phyloP scores from a whole-genome alignment of 2,888 invertebrate genomes.

The Zele albiditarsus region DNA sequence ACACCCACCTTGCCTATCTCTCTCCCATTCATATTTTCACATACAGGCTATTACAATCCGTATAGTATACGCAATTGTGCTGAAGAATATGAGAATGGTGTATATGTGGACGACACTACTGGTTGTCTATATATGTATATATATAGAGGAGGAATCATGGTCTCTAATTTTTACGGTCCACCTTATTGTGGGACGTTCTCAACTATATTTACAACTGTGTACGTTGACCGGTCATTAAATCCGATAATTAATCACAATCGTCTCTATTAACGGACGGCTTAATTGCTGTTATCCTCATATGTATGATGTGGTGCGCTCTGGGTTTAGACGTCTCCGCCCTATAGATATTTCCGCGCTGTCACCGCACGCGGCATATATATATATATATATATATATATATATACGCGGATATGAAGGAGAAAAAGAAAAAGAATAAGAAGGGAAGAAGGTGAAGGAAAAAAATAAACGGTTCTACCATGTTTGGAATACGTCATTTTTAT shows the following conservation, averaged over 20 bases:
- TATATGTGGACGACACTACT: constrained; percentile 5
- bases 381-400: not conserved
- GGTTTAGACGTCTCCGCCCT: not conserved
- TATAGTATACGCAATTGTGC: not conserved
- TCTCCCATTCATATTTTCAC: constrained; percentile 6
- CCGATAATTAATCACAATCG: constrained; percentile 72
- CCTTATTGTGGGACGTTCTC: constrained; percentile 46
- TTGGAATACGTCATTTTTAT: too few relatives aligned
- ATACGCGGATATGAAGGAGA: constrained; percentile 13
- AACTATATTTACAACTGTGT: constrained; percentile 68
- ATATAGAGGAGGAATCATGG: constrained; percentile 63
- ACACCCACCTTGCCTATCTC: constrained; percentile 8
- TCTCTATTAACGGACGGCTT: constrained; percentile 70
- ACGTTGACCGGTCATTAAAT: constrained; percentile 69
- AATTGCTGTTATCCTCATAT: constrained; percentile 69
- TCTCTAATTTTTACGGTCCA: constrained; percentile 71
- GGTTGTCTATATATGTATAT: constrained; percentile 6
- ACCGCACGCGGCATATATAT: constrained; percentile 1
- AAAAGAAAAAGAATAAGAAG: constrained; percentile 17
- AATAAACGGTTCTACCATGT: too few relatives aligned
- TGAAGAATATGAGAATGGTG: constrained; percentile 7
- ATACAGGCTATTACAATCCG: not conserved
- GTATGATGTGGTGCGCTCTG: constrained; percentile 54
- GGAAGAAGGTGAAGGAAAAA: not conserved
- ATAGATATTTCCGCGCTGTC: constrained; percentile 34